Evolutionary conservation across 2,797 vertebrate genomes (phyloP), one percentile per base, ranked within the genome.

Genomic region (Pseudochromis fuscus): DNA sequence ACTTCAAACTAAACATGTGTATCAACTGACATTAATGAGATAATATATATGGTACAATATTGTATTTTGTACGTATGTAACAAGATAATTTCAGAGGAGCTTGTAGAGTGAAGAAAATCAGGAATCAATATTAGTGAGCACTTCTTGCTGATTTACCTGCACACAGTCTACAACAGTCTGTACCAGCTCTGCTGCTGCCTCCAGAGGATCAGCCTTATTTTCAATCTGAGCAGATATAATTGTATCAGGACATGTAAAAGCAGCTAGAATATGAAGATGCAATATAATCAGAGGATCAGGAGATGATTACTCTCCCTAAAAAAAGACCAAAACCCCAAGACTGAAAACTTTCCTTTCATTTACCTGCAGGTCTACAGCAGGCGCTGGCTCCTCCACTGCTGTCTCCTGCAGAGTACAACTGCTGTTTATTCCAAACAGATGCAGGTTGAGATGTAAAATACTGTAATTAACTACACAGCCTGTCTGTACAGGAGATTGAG

Each of bases 361-460:
- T 92, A 91, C 88, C 89, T 92, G 52, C n/a, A 82, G 56, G 33
- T 85, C 83, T 77, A 86, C 64, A 70, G 58, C 65, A 37, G 83
- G 67, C 49, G 57, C 42, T 38, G 83, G 49, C 5, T 1, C 49
- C 30, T 86, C 81, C 57, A 31, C 79, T 33, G 82, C 44, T 55
- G 74, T 75, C 30, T 87, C 87, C 88, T 88, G 86, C 66, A 83
- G 85, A 75, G 59, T 67, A 63, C 85, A 87, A 65, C 40, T 71
- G 56, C 10, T 74, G 56, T 73, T 82, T 31, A 77, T 50, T 69
- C 25, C 52, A 31, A 75, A 49, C 30, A 67, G 5, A 77, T 60
- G 30, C 53, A 72, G 30, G 75, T 53, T 24, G 23, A 21, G 21
- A 44, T 21, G 3, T 58, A 18, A 65, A 56, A 51, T 45, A 10